Base-by-base conservation (phyloP, 2,888 invertebrate species). In the Lasioglossum malachurum region DNA sequence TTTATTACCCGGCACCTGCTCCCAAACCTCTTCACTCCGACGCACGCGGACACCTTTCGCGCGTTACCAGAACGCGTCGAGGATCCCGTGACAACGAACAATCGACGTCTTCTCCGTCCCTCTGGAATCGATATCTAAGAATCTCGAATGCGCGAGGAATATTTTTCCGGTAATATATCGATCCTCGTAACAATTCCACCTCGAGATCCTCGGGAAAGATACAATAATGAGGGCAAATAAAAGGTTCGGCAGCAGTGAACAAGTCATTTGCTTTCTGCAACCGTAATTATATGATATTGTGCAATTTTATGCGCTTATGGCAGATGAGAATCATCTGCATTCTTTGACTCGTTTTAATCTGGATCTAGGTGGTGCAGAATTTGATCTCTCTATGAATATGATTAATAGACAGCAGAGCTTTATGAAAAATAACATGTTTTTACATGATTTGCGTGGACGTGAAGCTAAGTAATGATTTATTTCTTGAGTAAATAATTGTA, bases 1-100 rank as follows among this genome's bases (percentile, higher is more conserved):
- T 91, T 93, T 93, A 92, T 90, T 87, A 82, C 85, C 80, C 80
- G 86, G 83, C 92, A 91, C 90, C 91, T 91, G 91, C 92, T 89
- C 87, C 78, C 80, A 88, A 90, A 82, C 82, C 71, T 75, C 75
- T 76, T 60, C 83, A 16, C 64, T n/a, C 31, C 35, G 27, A 19
- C 31, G n/a, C 64, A 31, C 75, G 38, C 10, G 69, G 82, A 75
- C 87, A 87, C 87, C 87, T 87, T 87, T 87, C 87, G 75, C 72
- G 72, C 10, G 23, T 31, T 44, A 27, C 19, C 49, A 72, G 31
- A 53, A 44, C 31, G 27, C 3, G 31, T 44, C 53, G 72, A 46
- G 23, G 27, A 53, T 57, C 44, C 73, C 35, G 57, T 19, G 35
- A 46, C 35, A 38, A n/a, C 38, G 23, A 31, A 23, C 60, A 19